Percentiles rank a stretch among this genome's conserved stretches.
Conservation (phyloP, 2,888 invertebrate genomes). For the Diarsia mendica region DNA sequence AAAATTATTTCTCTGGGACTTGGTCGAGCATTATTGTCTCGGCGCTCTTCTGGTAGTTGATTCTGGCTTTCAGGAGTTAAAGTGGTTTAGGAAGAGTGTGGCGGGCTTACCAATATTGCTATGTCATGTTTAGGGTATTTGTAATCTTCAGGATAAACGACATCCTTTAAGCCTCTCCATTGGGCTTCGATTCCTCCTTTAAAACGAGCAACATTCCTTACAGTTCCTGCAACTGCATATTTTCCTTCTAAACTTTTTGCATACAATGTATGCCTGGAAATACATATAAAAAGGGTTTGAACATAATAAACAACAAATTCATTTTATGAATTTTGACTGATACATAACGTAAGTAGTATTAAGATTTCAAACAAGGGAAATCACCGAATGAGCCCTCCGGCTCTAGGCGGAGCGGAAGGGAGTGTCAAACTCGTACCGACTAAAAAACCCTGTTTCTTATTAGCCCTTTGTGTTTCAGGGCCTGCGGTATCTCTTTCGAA, state of each 20-base stretch:
- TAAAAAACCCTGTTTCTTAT: too few relatives aligned
- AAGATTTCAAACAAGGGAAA: background rate
- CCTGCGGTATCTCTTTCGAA: too few relatives aligned
- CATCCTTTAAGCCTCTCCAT: slow-evolving; percentile 38
- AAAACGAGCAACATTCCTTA: slow-evolving; percentile 20
- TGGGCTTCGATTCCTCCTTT: slow-evolving; percentile 23
- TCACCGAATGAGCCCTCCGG: too few relatives aligned
- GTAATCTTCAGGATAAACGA: slow-evolving; percentile 28
- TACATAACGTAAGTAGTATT: background rate
- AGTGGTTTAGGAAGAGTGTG: too few relatives aligned
- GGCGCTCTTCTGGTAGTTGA: too few relatives aligned
- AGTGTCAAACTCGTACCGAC: too few relatives aligned
- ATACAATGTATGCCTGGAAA: slow-evolving; percentile 8
- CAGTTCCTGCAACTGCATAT: slow-evolving; percentile 48
- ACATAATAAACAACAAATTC: background rate
- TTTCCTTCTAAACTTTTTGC: background rate
- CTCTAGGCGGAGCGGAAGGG: too few relatives aligned
- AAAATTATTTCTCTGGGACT: too few relatives aligned
- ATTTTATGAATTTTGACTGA: background rate
- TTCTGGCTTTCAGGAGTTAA: too few relatives aligned
- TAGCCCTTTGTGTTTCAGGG: too few relatives aligned
- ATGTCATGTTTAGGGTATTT: slow-evolving; percentile 39
- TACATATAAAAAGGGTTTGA: background rate
- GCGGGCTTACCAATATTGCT: slow-evolving; percentile 47
- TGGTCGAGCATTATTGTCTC: too few relatives aligned